Conservation (phyloP, 1,140 invertebrate genomes). For the Leucophenga varia region DNA sequence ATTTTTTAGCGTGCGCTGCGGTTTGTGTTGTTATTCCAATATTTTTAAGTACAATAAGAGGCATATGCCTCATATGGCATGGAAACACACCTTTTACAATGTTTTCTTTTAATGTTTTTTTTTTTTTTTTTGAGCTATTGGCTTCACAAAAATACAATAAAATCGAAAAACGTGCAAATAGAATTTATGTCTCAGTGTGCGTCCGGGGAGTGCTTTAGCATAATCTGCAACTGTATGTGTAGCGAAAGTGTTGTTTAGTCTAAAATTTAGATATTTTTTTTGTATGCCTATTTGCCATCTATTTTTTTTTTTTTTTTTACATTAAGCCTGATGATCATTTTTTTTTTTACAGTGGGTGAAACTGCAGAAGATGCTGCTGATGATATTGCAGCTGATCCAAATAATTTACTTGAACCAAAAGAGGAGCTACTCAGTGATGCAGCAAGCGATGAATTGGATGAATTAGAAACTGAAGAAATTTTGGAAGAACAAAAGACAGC, state of each 20-base stretch:
- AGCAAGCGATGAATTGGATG: slow-evolving; percentile 29
- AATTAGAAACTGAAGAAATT: too few relatives aligned
- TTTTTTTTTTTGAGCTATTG: slow-evolving; percentile 52
- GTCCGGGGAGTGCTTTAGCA: slow-evolving; percentile 53
- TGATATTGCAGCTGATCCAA: slow-evolving; percentile 6
- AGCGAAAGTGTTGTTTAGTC: slow-evolving; percentile 18
- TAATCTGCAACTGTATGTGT: slow-evolving; percentile 46
- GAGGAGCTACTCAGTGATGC: slow-evolving; percentile 45
- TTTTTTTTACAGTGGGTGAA: slow-evolving; percentile 48
- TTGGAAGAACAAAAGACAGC: not conserved
- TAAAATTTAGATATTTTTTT: not conserved
- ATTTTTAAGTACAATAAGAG: too few relatives aligned
- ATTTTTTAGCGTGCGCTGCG: too few relatives aligned
- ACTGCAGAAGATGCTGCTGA: slow-evolving; percentile 27
- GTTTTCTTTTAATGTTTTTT: slow-evolving; percentile 43
- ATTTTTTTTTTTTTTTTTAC: slow-evolving; percentile 3
- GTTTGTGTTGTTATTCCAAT: slow-evolving; percentile 14
- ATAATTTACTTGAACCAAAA: slow-evolving; percentile 43
- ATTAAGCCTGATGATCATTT: too few relatives aligned
- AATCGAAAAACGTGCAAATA: slow-evolving; percentile 56
- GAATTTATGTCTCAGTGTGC: slow-evolving; percentile 54
- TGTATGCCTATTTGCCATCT: slow-evolving; percentile 4
- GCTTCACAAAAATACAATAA: slow-evolving; percentile 49
- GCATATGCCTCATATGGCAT: too few relatives aligned
- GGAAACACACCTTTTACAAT: slow-evolving; percentile 52